Evolutionary conservation across 2,113 vertebrate genomes (phyloP), one percentile per base, ranked within the genome.

Genomic region (Solea solea): DNA sequence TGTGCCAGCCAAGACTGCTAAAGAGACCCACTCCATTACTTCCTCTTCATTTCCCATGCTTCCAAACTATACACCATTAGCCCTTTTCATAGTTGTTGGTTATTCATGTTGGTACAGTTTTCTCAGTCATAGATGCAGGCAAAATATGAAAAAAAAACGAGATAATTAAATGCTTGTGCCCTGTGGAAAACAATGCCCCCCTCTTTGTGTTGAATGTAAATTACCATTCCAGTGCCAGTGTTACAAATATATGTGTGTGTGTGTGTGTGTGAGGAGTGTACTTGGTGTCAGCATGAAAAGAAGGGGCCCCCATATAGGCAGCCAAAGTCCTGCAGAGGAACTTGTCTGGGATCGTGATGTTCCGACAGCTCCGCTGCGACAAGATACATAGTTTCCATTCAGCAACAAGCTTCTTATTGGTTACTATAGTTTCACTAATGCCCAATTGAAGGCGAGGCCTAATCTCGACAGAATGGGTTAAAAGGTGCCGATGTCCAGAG

Each of bases 391-490:
- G 96, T 95, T 99, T 98, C 96, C 96, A 96, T 98, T 98, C 96
- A 98, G 93, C 85, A 77, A 94, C 94, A 92, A 95, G 94, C 95
- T 97, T 96, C 97, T 99, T 99, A 98, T 96, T 91, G 95, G 97
- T 99, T 98, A 98, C 97, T 98, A 99, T 99, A 98, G 97, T 98
- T 98, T 98, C 97, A 94, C 96, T 98, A 99, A 98, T 96, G 95
- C 96, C 93, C 95, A 96, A 95, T 96, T 95, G 95, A 95, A 96
- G 96, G 95, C 94, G 80, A 91, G 93, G 94, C 94, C 95, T 98
- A 98, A 98, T 96, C 97, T 97, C 92, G 93, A 95, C 96, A 98
- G 96, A 99, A 99, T 99, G 96, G 96, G 96, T 98, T 97, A 98
- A 98, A 99, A 98, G 96, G 96, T 96, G 95, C 97, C 96, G 96